Evolutionary conservation across 2,113 vertebrate species (phyloP).

Genomic region (Phyllopteryx taeniolatus): DNA sequence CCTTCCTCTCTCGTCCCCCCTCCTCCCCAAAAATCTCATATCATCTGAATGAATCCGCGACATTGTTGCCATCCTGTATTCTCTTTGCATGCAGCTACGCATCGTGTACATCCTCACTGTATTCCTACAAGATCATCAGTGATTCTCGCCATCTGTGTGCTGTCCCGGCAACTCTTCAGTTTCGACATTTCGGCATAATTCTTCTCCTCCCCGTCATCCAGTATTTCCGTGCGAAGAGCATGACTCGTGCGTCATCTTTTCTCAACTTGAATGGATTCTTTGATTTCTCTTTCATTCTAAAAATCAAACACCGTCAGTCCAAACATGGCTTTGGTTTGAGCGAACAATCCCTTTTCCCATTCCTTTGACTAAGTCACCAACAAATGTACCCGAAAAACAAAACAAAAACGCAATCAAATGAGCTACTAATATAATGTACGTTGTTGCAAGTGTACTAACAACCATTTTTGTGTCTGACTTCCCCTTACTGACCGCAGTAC

Average conservation of each 20-base stretch:
- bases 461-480: constrained; percentile 85
- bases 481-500: constrained; percentile 79
- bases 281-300: constrained; percentile 59
- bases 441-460: constrained; percentile 83
- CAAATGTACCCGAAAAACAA: constrained; percentile 41
- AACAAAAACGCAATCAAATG: constrained; percentile 71
- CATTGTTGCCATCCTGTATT: constrained; percentile 12
- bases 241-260: constrained; percentile 66
- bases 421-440: constrained; percentile 75
- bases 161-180: constrained; percentile 40
- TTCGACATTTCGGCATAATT: not conserved
- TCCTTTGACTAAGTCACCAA: not conserved
- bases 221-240: constrained; percentile 53
- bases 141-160: constrained; percentile 36
- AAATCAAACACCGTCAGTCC: constrained; percentile 66
- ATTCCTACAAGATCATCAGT: constrained; percentile 7
- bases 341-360: constrained; percentile 62
- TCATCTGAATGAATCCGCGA: not conserved
- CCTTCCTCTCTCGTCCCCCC: not conserved
- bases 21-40: not conserved
- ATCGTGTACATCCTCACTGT: constrained; percentile 31
- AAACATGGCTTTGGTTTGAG: constrained; percentile 69
- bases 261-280: constrained; percentile 66
- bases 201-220: no score
- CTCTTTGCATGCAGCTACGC: constrained; percentile 48